Conservation (phyloP, 2,888 invertebrate genomes). For the Cephus rjabovi region DNA sequence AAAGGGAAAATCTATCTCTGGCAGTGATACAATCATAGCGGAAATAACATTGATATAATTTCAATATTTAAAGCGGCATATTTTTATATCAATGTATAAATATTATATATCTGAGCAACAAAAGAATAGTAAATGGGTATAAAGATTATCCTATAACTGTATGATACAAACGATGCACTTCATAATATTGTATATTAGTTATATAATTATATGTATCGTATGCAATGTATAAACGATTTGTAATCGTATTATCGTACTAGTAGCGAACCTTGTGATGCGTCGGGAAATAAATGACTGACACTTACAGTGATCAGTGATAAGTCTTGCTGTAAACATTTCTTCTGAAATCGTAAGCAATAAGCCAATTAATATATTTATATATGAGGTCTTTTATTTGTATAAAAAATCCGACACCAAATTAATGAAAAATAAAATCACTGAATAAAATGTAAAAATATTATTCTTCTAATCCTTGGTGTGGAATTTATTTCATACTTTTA, state of each 20-base stretch:
- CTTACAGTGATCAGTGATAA: neutral
- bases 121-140: neutral
- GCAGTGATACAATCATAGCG: slow-evolving; percentile 8
- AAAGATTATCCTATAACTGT: neutral
- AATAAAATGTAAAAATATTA: neutral
- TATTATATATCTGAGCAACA: neutral
- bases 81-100: neutral
- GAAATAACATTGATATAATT: neutral
- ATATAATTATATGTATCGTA: neutral
- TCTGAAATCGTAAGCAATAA: neutral
- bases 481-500: neutral
- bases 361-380: neutral
- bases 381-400: neutral
- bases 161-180: neutral
- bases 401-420: neutral
- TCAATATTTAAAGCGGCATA: neutral
- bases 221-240: neutral
- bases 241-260: neutral
- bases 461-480: neutral
- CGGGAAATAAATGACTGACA: neutral
- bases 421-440: neutral
- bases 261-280: neutral
- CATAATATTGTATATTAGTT: neutral
- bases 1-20: slow-evolving; percentile 33
- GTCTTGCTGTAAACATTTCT: neutral